Conservation (phyloP, 2,888 invertebrate species). For the Glaucopsyche alexis region DNA sequence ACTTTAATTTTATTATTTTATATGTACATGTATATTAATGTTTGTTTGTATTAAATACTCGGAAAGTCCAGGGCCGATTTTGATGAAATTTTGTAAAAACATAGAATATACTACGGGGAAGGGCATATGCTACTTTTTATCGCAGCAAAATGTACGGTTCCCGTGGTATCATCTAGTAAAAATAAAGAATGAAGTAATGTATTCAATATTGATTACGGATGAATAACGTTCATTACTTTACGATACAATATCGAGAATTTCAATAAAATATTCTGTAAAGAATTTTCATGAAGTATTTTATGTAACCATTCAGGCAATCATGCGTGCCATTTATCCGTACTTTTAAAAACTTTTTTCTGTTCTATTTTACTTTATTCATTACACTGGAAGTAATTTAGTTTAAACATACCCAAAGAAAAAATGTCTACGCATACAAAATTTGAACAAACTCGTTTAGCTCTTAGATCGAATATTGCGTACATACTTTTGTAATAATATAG, state of each 20-base stretch:
- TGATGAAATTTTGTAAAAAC: no score
- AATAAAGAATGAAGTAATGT: not conserved
- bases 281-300: not conserved
- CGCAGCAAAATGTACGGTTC: not conserved
- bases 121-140: no score
- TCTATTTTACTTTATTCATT: not conserved
- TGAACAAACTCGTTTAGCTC: no score
- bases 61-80: no score
- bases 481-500: no score
- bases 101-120: no score
- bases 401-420: no score
- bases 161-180: not conserved
- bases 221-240: constrained; percentile 1
- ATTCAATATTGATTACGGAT: not conserved
- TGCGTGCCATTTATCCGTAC: not conserved
- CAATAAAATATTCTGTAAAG: constrained; percentile 6
- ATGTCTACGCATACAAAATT: no score
- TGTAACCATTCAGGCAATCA: constrained; percentile 4
- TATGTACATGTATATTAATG: no score
- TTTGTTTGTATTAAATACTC: no score
- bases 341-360: not conserved
- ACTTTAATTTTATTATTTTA: no score
- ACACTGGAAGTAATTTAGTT: not conserved
- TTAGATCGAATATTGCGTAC: no score
- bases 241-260: not conserved